Evolutionary conservation across 1,140 invertebrate genomes (phyloP).

Genomic region (Drosophila lacteicornis): DNA sequence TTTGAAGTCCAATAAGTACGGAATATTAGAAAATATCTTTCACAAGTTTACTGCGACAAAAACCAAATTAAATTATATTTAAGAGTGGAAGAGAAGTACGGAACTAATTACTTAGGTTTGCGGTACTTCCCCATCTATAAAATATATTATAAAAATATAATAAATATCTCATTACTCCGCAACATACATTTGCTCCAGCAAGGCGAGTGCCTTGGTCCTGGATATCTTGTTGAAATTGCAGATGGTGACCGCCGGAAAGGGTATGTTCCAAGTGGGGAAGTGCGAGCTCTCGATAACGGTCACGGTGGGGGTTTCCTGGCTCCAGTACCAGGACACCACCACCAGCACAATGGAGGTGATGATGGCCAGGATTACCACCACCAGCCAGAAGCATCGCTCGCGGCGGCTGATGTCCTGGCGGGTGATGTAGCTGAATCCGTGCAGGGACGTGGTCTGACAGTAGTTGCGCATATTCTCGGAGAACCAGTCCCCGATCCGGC

Average conservation of each 20-base stretch:
- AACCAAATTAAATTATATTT: too few species aligned
- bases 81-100: too few species aligned
- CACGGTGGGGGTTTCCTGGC: conserved; percentile 84
- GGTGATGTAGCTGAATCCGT: conserved; percentile 82
- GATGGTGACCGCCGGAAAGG: conserved; percentile 89
- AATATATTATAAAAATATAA: too few species aligned
- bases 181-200: conserved; percentile 84
- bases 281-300: conserved; percentile 89
- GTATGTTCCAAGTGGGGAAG: conserved; percentile 89
- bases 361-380: conserved; percentile 84
- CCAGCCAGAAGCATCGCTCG: conserved; percentile 85
- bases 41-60: too few species aligned
- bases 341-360: conserved; percentile 85
- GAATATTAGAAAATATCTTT: too few species aligned
- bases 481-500: conserved; percentile 61
- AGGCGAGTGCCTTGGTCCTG: conserved; percentile 47
- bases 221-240: conserved; percentile 86
- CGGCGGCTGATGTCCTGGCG: conserved; percentile 62
- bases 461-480: conserved; percentile 79
- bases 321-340: conserved; percentile 85
- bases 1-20: too few species aligned
- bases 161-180: not conserved
- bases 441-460: conserved; percentile 85
- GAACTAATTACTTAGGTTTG: too few species aligned
- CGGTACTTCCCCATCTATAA: too few species aligned